Evolutionary conservation across 2,888 invertebrate species (phyloP).

Genomic region (Eupithecia exiguata): DNA sequence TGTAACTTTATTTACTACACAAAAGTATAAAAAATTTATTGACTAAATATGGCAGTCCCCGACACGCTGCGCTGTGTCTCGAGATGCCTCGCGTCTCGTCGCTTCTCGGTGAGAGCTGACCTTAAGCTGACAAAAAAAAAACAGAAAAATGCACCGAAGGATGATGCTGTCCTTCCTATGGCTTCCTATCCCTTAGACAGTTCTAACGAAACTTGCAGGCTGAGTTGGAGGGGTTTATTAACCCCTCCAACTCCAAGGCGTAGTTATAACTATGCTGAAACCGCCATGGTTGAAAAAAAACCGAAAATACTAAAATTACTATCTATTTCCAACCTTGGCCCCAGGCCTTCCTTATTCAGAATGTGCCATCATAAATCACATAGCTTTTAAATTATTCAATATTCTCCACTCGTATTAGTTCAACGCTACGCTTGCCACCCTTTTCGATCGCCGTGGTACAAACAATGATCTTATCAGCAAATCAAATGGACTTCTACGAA

Average conservation of each 20-base stretch:
- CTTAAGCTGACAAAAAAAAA: too few relatives aligned
- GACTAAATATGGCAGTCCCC: too few relatives aligned
- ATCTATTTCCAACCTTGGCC: not conserved
- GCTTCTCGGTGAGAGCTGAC: too few relatives aligned
- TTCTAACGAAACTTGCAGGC: not conserved
- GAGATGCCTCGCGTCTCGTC: too few relatives aligned
- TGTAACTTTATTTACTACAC: too few relatives aligned
- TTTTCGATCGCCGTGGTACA: conserved; percentile 26
- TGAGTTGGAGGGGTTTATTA: not conserved
- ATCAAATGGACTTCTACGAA: conserved; percentile 26
- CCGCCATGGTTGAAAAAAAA: not conserved
- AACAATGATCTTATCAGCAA: conserved; percentile 34
- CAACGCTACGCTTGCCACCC: conserved; percentile 22
- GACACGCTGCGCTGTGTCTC: too few relatives aligned
- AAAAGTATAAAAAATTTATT: too few relatives aligned
- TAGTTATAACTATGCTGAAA: too few relatives aligned
- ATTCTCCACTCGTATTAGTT: conserved; percentile 20
- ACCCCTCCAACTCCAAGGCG: too few relatives aligned
- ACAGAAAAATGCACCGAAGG: too few relatives aligned
- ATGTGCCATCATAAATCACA: conserved; percentile 11
- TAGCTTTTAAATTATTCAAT: conserved; percentile 27
- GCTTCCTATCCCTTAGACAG: too few relatives aligned
- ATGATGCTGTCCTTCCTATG: too few relatives aligned
- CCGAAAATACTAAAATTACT: not conserved
- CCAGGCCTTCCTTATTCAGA: not conserved